phyloP scores from a whole-genome alignment of 2,888 invertebrate genomes.

The Micropterix aruncella region DNA sequence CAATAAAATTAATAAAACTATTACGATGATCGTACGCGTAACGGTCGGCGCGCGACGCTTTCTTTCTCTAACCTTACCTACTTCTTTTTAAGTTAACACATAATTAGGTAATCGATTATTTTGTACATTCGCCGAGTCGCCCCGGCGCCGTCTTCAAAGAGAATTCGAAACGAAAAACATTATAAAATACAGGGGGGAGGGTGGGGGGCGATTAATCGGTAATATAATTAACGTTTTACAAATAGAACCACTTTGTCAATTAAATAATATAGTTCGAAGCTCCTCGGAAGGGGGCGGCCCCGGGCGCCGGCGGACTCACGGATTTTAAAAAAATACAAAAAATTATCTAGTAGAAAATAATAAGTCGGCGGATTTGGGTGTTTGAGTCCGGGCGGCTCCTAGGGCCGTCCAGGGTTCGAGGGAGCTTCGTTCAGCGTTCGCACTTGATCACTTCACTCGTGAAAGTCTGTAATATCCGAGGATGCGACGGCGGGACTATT shows the following conservation, averaged over 20 bases:
- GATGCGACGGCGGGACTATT: slow-evolving; percentile 32
- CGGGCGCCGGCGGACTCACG: too few species aligned
- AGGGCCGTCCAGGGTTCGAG: slow-evolving; percentile 8
- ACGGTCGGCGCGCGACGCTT: slow-evolving; percentile 13
- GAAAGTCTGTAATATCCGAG: slow-evolving; percentile 33
- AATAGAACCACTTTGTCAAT: slow-evolving; percentile 26
- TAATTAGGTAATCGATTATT: not conserved
- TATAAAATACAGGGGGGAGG: not conserved
- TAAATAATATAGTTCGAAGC: slow-evolving; percentile 24
- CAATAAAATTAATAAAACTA: slow-evolving; percentile 11
- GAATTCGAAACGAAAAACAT: too few species aligned
- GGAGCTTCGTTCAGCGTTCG: slow-evolving; percentile 16
- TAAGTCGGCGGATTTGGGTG: not conserved
- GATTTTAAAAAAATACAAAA: not conserved
- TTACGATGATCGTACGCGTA: slow-evolving; percentile 10
- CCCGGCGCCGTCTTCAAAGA: too few species aligned
- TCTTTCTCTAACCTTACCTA: slow-evolving; percentile 10
- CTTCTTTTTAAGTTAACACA: too few species aligned
- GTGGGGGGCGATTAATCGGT: not conserved
- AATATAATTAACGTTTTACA: slow-evolving; percentile 19
- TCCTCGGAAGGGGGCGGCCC: slow-evolving; percentile 7
- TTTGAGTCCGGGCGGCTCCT: slow-evolving; percentile 20
- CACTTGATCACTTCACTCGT: slow-evolving; percentile 30
- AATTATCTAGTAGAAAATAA: not conserved
- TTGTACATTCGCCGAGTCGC: not conserved